Evolutionary conservation across 64 coral and sea anemone species (phyloP).

Genomic region (Pachyseris speciosa): DNA sequence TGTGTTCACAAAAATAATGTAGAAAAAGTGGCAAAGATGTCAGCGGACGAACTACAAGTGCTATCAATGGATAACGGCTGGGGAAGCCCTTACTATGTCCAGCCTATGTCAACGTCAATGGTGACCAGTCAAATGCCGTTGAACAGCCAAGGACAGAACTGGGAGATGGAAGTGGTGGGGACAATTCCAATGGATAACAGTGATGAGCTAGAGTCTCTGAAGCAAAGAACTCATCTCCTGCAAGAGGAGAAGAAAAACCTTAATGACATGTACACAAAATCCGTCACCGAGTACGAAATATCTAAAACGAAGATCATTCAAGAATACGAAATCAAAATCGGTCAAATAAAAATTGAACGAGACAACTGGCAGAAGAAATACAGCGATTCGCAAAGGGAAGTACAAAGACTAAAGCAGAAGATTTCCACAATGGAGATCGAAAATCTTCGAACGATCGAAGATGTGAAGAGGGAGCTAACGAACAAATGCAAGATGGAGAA

Average conservation of each 20-base stretch:
- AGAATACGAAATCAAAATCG: conserved; percentile 64
- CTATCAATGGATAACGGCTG: conserved; percentile 9
- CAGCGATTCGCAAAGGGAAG: conserved; percentile 34
- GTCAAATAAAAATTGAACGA: conserved; percentile 53
- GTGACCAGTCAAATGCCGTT: background rate
- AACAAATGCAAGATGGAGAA: conserved; percentile 61
- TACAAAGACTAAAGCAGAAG: conserved; percentile 35
- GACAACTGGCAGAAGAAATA: conserved; percentile 68
- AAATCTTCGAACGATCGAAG: conserved; percentile 37
- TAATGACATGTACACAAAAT: conserved; percentile 58
- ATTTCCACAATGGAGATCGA: conserved; percentile 29
- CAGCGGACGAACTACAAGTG: background rate
- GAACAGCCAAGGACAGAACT: background rate
- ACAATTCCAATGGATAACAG: conserved; percentile 34
- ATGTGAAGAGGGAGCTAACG: conserved; percentile 4
- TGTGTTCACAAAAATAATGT: background rate
- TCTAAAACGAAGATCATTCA: conserved; percentile 53
- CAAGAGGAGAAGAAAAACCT: conserved; percentile 64
- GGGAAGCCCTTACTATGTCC: conserved; percentile 4
- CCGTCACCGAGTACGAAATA: conserved; percentile 64
- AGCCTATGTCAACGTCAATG: background rate
- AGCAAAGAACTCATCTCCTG: background rate
- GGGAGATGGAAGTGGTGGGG: conserved; percentile 57
- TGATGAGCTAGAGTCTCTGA: background rate
- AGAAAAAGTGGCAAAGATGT: background rate